Percentiles rank a stretch among this genome's conserved stretches.
These are phyloP conservation scores for Ichneumoninae sp. DNA, from an alignment of 2,888 invertebrate genomes.

Conservation along the genomic window DNA sequence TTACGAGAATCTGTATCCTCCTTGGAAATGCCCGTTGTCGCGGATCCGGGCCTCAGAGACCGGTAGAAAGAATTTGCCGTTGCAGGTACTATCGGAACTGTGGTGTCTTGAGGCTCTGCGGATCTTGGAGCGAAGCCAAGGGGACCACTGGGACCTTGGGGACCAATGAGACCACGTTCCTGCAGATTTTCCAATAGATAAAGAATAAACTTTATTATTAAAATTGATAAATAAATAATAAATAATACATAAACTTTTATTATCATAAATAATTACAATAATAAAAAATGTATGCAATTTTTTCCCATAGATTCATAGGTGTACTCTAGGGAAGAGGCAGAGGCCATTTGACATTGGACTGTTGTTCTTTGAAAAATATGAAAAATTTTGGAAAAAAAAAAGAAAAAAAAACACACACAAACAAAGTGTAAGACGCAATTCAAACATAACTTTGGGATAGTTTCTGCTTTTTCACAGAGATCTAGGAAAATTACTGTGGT, in stretches of 20 bases:
- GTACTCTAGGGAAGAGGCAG: background rate
- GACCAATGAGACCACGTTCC: background rate
- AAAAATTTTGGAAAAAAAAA: background rate
- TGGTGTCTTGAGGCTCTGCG: background rate
- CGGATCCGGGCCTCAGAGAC: background rate
- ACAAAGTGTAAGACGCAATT: background rate
- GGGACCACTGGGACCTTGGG: background rate
- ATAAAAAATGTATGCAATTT: background rate
- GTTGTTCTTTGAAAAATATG: background rate
- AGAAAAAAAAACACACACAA: no score
- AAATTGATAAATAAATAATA: background rate
- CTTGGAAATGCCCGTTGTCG: background rate
- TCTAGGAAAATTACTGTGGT: background rate
- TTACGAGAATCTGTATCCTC: constrained; percentile 33
- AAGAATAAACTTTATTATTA: background rate
- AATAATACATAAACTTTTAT: no score
- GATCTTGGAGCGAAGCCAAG: background rate
- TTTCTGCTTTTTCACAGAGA: background rate
- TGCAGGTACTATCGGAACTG: background rate
- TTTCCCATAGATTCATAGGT: background rate
- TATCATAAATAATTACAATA: background rate
- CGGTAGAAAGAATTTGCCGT: constrained; percentile 35
- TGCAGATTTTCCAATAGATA: background rate
- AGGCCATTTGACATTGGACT: background rate
- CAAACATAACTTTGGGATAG: background rate